Evolutionary conservation across 1,140 invertebrate genomes (phyloP), one percentile per base, ranked within the genome.

Genomic region (Aphidius ervi): DNA sequence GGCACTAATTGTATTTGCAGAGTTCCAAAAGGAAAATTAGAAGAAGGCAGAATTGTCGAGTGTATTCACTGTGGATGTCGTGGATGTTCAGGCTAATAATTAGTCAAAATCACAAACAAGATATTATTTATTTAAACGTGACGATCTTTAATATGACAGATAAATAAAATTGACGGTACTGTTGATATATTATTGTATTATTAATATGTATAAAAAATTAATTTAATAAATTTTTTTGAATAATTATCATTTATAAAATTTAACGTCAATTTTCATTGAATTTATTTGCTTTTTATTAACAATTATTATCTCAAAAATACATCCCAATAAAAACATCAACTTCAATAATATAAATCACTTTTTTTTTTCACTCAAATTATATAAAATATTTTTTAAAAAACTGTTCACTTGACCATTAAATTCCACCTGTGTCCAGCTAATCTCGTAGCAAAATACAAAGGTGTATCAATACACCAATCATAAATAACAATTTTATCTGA

Each of bases 1-100:
- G 95, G 93, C 3, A 99, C 98, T 0, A 99, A 99, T 77, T 99
- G 98, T 72, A 99, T 99, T 63, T 99, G 98, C 75, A 81, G 98
- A 63, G 98, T 99, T 5, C 98, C 98, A 1, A 99, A 99, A 79
- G 90, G 90, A 42, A 99, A 99, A 82, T 77, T 99, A 8, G 97
- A 99, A 82, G 97, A 99, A 85, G 95, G 95, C 5, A 88, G 94
- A 72, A 95, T 98, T 72, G 95, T 98, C 0, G 95, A 99, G 75
- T 99, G 96, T 81, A 89, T 98, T 43, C 94, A 98, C 78, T 99
- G 96, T 81, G 96, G 96, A 8, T 99, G 96, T 74, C 82, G 95
- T 78, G 96, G 96, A 2, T 98, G 95, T 76, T 98, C 94, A 6
- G 95, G 95, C 16, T 16, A 16, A 16, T 16, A 16, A 16, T 16